These are phyloP conservation scores for Herpailurus yagouaroundi DNA, from an alignment of 2,113 vertebrate species.

Conservation along the genomic window DNA sequence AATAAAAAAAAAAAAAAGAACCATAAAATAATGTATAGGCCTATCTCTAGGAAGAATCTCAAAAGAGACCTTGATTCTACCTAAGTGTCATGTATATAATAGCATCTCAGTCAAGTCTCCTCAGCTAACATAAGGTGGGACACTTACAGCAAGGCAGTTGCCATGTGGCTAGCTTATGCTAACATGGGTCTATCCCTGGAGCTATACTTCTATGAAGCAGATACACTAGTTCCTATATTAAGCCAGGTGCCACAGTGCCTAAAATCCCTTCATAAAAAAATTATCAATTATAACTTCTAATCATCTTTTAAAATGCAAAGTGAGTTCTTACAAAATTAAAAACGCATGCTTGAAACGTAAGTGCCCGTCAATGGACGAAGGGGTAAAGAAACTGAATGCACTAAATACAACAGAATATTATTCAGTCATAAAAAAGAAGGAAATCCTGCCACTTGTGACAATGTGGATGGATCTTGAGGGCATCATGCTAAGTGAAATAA, in stretches of 20 bases:
- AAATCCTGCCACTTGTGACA: background rate
- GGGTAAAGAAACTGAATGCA: background rate
- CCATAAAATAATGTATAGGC: background rate
- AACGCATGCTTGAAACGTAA: background rate
- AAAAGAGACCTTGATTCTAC: background rate
- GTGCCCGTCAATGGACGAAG: background rate
- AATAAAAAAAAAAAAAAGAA: too few species aligned
- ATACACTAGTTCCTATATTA: background rate
- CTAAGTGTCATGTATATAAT: background rate
- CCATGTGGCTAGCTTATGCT: background rate
- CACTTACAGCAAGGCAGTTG: background rate
- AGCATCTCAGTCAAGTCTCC: background rate
- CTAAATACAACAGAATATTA: background rate
- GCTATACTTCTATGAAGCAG: background rate
- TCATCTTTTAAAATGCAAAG: background rate
- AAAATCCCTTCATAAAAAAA: background rate
- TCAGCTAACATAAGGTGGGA: background rate
- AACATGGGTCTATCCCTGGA: background rate
- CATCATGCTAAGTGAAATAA: background rate
- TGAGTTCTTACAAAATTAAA: background rate
- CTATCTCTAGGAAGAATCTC: background rate
- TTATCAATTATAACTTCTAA: background rate
- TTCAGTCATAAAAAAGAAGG: background rate
- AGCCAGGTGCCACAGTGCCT: background rate
- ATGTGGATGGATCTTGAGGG: background rate